Percentiles rank a stretch among this genome's conserved stretches.
phyloP scores from a whole-genome alignment of 2,797 vertebrate species.

The Ambastaia sidthimunki region DNA sequence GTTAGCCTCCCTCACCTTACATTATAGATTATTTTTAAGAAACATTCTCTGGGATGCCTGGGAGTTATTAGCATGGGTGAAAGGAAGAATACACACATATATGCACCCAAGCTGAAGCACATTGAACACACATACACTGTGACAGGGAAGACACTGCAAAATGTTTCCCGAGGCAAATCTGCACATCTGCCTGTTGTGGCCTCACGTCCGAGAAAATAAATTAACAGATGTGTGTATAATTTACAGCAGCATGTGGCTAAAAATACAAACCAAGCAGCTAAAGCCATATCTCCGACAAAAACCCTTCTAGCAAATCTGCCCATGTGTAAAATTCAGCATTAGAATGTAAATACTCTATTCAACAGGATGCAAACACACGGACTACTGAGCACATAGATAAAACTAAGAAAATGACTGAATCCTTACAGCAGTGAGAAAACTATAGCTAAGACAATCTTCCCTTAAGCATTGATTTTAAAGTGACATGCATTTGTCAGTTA shows the following conservation, averaged over 20 bases:
- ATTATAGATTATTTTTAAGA: constrained; percentile 68
- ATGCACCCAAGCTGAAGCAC: not conserved
- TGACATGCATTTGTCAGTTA: too few species aligned
- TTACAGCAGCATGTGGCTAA: constrained; percentile 3
- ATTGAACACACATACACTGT: constrained; percentile 6
- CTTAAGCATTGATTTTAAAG: constrained; percentile 75
- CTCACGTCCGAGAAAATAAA: constrained; percentile 41
- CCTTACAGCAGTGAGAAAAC: constrained; percentile 70
- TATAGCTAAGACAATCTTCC: constrained; percentile 64
- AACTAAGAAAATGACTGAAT: constrained; percentile 69
- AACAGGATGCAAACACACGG: constrained; percentile 62
- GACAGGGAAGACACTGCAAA: constrained; percentile 49
- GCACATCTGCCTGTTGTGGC: constrained; percentile 60
- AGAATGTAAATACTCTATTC: constrained; percentile 63
- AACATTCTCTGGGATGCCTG: constrained; percentile 59
- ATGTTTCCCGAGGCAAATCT: constrained; percentile 65
- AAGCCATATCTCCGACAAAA: constrained; percentile 8
- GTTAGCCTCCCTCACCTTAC: constrained; percentile 39
- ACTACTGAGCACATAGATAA: constrained; percentile 63
- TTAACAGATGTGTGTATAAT: constrained; percentile 51
- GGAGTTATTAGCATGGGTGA: constrained; percentile 58
- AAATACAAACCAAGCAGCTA: constrained; percentile 21
- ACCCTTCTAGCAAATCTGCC: constrained; percentile 14
- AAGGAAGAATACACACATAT: not conserved
- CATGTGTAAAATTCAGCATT: constrained; percentile 43